Conservation (phyloP, 2,113 vertebrate species). For the Cairina moschata region DNA sequence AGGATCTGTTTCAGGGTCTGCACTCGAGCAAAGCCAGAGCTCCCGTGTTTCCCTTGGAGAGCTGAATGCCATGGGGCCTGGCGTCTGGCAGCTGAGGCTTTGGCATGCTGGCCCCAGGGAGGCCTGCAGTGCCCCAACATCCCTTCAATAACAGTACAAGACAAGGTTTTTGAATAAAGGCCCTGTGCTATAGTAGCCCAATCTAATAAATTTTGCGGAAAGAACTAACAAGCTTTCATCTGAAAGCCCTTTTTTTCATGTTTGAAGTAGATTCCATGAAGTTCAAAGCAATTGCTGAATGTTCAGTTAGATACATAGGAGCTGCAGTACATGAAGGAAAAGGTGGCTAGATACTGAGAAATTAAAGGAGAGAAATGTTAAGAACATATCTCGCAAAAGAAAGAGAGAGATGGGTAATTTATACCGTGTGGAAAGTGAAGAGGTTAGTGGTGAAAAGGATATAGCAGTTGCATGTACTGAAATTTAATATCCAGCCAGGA, state of each 20-base stretch:
- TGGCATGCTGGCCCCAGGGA: background rate
- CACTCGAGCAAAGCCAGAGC: background rate
- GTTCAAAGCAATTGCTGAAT: background rate
- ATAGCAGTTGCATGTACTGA: background rate
- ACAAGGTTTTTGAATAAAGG: background rate
- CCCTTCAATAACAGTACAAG: background rate
- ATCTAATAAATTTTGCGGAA: background rate
- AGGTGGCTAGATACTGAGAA: background rate
- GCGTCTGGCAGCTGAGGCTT: accelerated
- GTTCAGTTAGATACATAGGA: background rate
- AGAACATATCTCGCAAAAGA: background rate
- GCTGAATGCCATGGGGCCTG: background rate
- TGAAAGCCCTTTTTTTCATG: background rate
- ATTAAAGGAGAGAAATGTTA: background rate
- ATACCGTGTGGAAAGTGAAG: background rate
- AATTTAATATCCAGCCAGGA: background rate
- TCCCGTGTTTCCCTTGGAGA: background rate
- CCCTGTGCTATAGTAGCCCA: background rate
- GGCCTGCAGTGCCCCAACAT: accelerated
- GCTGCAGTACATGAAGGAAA: background rate
- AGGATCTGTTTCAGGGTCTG: background rate
- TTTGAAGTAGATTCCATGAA: background rate
- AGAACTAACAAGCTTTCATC: background rate
- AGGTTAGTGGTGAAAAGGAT: background rate
- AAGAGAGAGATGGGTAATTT: background rate